Evolutionary conservation across 2,888 invertebrate genomes (phyloP).

Genomic region (Hirtodrosophila cameraria): DNA sequence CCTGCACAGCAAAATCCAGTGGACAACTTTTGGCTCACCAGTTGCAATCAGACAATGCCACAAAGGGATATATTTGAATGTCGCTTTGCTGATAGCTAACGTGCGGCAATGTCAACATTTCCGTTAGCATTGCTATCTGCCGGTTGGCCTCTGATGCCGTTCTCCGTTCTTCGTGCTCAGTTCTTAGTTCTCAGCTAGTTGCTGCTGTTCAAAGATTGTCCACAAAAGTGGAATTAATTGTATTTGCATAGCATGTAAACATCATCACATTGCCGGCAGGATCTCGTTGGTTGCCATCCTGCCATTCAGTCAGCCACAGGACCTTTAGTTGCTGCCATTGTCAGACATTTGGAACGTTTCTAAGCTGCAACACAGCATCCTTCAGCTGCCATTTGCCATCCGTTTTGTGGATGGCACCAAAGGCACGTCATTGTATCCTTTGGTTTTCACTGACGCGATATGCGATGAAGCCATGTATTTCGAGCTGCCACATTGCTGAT

Average conservation of each 20-base stretch:
- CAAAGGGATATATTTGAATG: slow-evolving; percentile 38
- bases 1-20: slow-evolving; percentile 1
- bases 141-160: slow-evolving; percentile 5
- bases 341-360: slow-evolving; percentile 38
- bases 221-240: slow-evolving; percentile 79
- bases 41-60: slow-evolving; percentile 26
- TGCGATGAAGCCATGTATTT: slow-evolving; percentile 48
- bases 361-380: slow-evolving; percentile 35
- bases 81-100: slow-evolving; percentile 12
- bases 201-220: slow-evolving; percentile 60
- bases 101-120: slow-evolving; percentile 60
- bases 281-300: slow-evolving; percentile 13
- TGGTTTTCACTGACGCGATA: slow-evolving; percentile 64
- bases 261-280: slow-evolving; percentile 68
- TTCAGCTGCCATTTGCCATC: slow-evolving; percentile 12
- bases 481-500: slow-evolving; percentile 69
- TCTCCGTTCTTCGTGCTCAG: too few relatives aligned
- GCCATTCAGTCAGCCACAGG: slow-evolving; percentile 1
- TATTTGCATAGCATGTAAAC: slow-evolving; percentile 79
- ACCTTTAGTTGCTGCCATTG: slow-evolving; percentile 33
- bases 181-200: too few relatives aligned
- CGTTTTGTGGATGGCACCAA: slow-evolving; percentile 31
- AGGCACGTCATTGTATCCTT: slow-evolving; percentile 63
- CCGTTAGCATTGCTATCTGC: slow-evolving; percentile 47
- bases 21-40: slow-evolving; percentile 6